Percentiles rank a stretch among this genome's conserved stretches.
phyloP scores from a whole-genome alignment of 1,140 invertebrate genomes.

The Saccostrea glomerata region DNA sequence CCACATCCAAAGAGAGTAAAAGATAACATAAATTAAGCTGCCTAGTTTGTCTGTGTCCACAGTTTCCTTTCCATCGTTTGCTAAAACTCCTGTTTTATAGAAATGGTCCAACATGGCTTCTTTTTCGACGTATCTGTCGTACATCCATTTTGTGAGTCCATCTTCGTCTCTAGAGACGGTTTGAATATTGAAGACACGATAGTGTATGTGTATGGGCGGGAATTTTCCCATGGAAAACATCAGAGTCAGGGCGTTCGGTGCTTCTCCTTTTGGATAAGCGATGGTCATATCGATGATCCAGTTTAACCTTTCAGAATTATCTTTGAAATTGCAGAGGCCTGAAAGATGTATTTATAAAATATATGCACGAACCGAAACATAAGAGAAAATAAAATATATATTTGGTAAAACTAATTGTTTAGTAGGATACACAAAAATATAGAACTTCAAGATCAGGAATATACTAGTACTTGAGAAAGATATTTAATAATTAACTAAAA shows the following conservation, averaged over 20 bases:
- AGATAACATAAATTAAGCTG: background rate
- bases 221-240: conserved; percentile 55
- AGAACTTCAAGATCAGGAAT: too few relatives aligned
- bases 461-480: too few relatives aligned
- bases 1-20: background rate
- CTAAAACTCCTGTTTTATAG: conserved; percentile 85
- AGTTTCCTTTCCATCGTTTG: background rate
- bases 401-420: too few relatives aligned
- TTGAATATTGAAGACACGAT: conserved; percentile 63
- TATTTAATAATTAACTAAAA: too few relatives aligned
- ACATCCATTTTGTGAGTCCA: conserved; percentile 77
- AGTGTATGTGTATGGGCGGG: conserved; percentile 64
- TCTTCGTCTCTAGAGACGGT: conserved; percentile 74
- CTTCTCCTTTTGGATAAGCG: conserved; percentile 89
- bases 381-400: too few relatives aligned
- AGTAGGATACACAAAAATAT: too few relatives aligned
- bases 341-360: too few relatives aligned
- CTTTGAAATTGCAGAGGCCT: background rate
- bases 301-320: conserved; percentile 81
- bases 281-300: conserved; percentile 96
- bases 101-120: conserved; percentile 76
- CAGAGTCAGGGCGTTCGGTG: conserved; percentile 72
- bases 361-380: too few relatives aligned
- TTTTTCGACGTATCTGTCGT: conserved; percentile 78
- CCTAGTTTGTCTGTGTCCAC: background rate